Base-by-base conservation (phyloP, 2,888 invertebrate species). In the Zygothrica quintamaculata region DNA sequence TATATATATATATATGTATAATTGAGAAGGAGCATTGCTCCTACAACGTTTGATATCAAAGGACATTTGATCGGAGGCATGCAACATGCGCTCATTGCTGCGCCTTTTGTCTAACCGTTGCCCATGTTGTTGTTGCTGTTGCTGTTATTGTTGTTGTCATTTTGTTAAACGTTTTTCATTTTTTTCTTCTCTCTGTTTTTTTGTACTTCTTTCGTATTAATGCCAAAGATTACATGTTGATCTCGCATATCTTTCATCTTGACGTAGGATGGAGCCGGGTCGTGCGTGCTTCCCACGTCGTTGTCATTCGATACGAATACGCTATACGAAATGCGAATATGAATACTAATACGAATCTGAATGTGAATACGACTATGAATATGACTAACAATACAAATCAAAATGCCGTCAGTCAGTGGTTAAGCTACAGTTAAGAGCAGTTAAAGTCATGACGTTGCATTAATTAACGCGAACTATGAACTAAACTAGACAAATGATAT, bases 201-300 rank as follows among this genome's bases (percentile, higher is more conserved):
- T 26, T 66, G 33, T 12, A 36, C 36, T 25, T 62, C 55, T 56
- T 57, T 72, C 62, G 74, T 65, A 71, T 78, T 85, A 71, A 79
- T 86, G 84, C 65, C 81, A 81, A 84, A 87, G 74, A 85, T 88
- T 85, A 84, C 87, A 88, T 81, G 81, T 84, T 88, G 84, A 89
- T 88, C 89, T 88, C 86, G 78, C 73, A 86, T 89, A 88, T 80
- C 88, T 78, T 87, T 87, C 78, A 84, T 87, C 87, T 84, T 68
- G 70, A 70, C 76, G 73, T 73, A 58, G 50, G 77, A 46, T 69
- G 48, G 50, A 56, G 66, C 68, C 64, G 55, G 40, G 34, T 51
- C 68, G 68, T 73, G 70, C 74, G 77, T 74, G 84, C 87, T 89
- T 89, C 89, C 77, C 87, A 88, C 88, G 87, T 87, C 88, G 84